Conservation (phyloP, 2,888 invertebrate genomes). For the Sicus ferrugineus region DNA sequence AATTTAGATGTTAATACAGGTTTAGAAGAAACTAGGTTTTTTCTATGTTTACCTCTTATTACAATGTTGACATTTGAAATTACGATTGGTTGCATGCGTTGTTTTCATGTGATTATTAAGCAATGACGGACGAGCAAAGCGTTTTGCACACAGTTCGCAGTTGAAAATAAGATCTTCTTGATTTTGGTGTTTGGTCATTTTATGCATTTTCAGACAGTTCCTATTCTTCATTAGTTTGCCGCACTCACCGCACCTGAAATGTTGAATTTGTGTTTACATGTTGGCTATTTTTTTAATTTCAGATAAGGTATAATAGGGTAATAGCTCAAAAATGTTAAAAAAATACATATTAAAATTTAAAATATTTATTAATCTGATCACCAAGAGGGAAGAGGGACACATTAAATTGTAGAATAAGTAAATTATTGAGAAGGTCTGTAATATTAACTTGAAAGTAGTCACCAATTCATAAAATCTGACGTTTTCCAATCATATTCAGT, state of each 20-base stretch:
- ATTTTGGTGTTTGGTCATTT: slow-evolving; percentile 40
- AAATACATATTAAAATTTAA: neutral
- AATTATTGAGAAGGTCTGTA: too few relatives aligned
- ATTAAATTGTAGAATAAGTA: too few relatives aligned
- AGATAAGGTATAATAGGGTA: too few relatives aligned
- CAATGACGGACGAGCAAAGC: slow-evolving; percentile 2
- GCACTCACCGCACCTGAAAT: slow-evolving; percentile 43
- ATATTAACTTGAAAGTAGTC: too few relatives aligned
- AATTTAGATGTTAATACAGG: too few relatives aligned
- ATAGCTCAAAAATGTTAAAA: neutral
- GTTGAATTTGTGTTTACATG: neutral
- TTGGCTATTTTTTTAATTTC: too few relatives aligned
- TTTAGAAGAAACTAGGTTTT: neutral
- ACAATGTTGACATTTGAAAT: slow-evolving; percentile 41
- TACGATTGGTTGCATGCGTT: slow-evolving; percentile 17
- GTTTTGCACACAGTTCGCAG: slow-evolving; percentile 27
- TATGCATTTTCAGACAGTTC: slow-evolving; percentile 41
- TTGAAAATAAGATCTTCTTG: slow-evolving; percentile 32
- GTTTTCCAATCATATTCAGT: too few relatives aligned
- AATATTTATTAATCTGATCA: too few relatives aligned
- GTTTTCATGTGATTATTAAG: slow-evolving; percentile 10
- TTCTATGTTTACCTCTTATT: slow-evolving; percentile 41
- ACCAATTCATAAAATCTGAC: too few relatives aligned
- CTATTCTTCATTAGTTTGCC: slow-evolving; percentile 39
- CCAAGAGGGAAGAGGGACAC: too few relatives aligned